Evolutionary conservation across 2,888 invertebrate genomes (phyloP).

Genomic region (Sturmia bella): DNA sequence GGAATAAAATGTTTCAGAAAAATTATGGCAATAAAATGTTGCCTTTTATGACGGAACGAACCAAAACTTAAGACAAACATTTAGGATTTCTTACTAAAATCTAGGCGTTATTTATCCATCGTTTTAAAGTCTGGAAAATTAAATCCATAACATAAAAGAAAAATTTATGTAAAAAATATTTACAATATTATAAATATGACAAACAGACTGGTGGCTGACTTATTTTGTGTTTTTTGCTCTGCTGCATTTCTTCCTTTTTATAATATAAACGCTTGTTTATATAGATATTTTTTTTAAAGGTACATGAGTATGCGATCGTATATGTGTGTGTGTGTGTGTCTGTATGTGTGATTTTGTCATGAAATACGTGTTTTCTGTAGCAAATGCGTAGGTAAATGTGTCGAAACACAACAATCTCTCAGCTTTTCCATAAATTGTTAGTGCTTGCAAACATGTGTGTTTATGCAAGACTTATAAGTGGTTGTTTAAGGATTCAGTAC

Average conservation of each 20-base stretch:
- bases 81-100: no score
- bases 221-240: slow-evolving; percentile 6
- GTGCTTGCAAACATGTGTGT: not conserved
- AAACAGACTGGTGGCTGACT: not conserved
- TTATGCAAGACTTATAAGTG: slow-evolving; percentile 28
- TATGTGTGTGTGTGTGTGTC: not conserved
- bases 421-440: not conserved
- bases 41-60: no score
- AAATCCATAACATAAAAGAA: not conserved
- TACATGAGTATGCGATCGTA: not conserved
- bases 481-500: slow-evolving; percentile 27
- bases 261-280: slow-evolving; percentile 6
- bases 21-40: no score
- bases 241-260: not conserved
- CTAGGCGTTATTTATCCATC: no score
- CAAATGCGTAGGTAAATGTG: slow-evolving; percentile 25
- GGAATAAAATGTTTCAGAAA: no score
- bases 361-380: slow-evolving; percentile 13
- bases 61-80: no score
- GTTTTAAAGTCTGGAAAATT: not conserved
- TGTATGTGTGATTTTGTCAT: not conserved
- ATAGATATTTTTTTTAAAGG: slow-evolving; percentile 20
- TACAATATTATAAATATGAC: slow-evolving; percentile 12
- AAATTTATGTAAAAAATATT: not conserved
- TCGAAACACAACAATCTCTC: slow-evolving; percentile 8